Conservation (phyloP, 2,888 invertebrate genomes). For the Cephus nigrinus region DNA sequence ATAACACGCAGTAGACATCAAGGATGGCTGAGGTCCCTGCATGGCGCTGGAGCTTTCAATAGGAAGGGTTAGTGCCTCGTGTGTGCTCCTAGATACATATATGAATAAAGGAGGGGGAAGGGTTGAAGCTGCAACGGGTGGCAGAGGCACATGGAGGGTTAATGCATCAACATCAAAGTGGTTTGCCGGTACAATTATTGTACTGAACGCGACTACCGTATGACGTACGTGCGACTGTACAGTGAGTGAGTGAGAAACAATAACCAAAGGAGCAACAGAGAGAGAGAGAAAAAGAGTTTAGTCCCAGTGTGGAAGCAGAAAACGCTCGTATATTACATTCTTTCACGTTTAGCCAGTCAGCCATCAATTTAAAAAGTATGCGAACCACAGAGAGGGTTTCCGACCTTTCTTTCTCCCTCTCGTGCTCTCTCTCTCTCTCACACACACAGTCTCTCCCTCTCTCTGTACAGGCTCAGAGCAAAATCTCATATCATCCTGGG, state of each 20-base stretch:
- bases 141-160: constrained; percentile 45
- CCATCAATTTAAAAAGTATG: constrained; percentile 45
- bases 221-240: neutral
- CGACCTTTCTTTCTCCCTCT: neutral
- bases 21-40: neutral
- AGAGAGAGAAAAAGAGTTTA: too few relatives aligned
- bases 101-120: constrained; percentile 16
- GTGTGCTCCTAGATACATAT: neutral
- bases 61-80: constrained; percentile 5
- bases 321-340: constrained; percentile 51
- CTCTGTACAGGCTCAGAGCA: neutral
- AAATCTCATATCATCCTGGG: constrained; percentile 7
- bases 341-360: constrained; percentile 50
- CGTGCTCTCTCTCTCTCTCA: neutral
- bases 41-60: neutral
- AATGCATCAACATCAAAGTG: constrained; percentile 64
- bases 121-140: constrained; percentile 27
- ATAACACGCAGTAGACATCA: neutral
- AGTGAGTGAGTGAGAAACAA: neutral
- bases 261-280: neutral
- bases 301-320: neutral
- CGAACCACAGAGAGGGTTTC: constrained; percentile 9
- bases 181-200: constrained; percentile 57
- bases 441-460: neutral
- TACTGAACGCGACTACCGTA: constrained; percentile 46